These are phyloP conservation scores for Lasioglossum oenotherae DNA, from an alignment of 2,888 invertebrate species.

Conservation along the genomic window DNA sequence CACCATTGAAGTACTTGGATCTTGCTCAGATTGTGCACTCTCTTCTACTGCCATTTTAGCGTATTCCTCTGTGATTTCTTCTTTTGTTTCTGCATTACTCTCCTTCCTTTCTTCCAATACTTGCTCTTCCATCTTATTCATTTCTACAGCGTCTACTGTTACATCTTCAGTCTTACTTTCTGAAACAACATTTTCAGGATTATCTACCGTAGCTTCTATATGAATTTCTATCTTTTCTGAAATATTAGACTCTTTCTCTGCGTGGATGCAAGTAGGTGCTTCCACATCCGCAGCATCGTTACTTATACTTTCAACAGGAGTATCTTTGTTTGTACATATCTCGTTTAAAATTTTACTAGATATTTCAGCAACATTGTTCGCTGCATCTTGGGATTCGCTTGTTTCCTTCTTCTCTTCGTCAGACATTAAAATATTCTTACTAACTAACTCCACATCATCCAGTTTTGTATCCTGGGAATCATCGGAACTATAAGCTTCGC, in stretches of 20 bases:
- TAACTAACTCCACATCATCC: constrained; percentile 37
- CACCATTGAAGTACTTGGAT: not conserved
- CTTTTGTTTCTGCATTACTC: not conserved
- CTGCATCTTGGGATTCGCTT: not conserved
- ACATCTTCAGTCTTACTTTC: not conserved
- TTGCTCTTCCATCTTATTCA: not conserved
- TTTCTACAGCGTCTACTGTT: not conserved
- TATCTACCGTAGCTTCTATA: constrained; percentile 12
- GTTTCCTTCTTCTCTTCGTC: constrained; percentile 12
- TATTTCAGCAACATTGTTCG: not conserved
- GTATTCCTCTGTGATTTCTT: not conserved
- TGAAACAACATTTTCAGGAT: not conserved
- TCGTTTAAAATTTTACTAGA: constrained; percentile 2
- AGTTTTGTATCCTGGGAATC: constrained; percentile 73
- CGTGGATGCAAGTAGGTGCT: not conserved
- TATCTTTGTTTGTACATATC: constrained; percentile 18
- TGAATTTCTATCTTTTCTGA: constrained; percentile 20
- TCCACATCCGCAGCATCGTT: constrained; percentile 8
- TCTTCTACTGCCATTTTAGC: not conserved
- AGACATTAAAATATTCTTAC: constrained; percentile 11
- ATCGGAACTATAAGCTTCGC: constrained; percentile 77
- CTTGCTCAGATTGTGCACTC: not conserved
- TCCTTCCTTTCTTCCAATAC: not conserved
- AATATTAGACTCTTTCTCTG: constrained; percentile 2
- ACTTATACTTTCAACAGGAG: not conserved